Base-by-base conservation (phyloP, 2,113 vertebrate species). In the Lampris megalopsis region DNA sequence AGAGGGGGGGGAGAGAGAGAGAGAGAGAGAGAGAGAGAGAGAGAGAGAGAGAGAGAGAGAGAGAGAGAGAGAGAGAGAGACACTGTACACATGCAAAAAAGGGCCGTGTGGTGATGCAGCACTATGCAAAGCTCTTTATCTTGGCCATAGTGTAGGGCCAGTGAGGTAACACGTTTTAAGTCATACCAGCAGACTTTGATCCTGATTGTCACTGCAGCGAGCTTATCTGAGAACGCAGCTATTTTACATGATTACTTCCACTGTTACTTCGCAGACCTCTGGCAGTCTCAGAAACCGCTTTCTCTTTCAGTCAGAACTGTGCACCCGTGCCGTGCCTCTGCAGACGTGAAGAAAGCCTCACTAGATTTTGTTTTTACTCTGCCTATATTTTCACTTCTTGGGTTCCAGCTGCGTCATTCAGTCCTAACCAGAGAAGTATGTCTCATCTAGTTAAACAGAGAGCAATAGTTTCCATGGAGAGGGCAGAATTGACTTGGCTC, bases 151-250 rank as follows among this genome's bases (percentile, higher is more conserved):
- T 53, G 48, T 45, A 52, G 66, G 6, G 60, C 4, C 11, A 5
- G 9, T 61, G 65, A 40, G 64, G 59, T 75, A 38, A 53, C 68
- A 71, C 64, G 73, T 57, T 52, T 45, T 36, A 45, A 66, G 58
- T 67, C 63, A 40, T 60, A 75, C 60, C 61, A 80, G 49, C 40
- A 88, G 89, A 92, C 91, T 92, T 91, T 91, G 90, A 84, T 75
- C 90, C 66, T 59, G 49, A 35, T 58, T 83, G 75, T 71, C 76
- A 82, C 77, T 66, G 68, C 8, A 70, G 47, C 67, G 61, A 1
- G 10, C 85, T 86, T 89, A 90, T 91, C 88, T 78, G 47, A 9
- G 37, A 37, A 40, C 2, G 24, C 4, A 47, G 57, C 40, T 56
- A 7, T 65, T 80, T 61, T 24, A 73, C 61, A 49, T 71, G 13